These are phyloP conservation scores for Entomyzon cyanotis DNA, from an alignment of 2,113 vertebrate genomes.

Conservation along the genomic window DNA sequence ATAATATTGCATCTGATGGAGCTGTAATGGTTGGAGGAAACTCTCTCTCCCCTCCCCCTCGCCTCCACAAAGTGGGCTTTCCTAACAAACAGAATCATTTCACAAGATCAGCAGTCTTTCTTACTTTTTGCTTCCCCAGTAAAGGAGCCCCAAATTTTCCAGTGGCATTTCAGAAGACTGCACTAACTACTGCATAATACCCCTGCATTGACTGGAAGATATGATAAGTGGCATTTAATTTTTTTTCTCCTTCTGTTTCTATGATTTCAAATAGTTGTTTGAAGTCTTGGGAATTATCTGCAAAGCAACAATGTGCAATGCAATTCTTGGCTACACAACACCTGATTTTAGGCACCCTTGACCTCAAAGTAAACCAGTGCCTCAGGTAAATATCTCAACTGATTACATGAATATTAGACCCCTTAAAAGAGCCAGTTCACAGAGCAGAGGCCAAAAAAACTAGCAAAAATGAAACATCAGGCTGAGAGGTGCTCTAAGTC, in stretches of 20 bases:
- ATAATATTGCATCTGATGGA: neutral
- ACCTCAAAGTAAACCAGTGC: neutral
- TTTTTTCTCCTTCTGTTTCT: neutral
- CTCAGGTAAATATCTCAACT: neutral
- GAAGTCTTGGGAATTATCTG: neutral
- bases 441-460: neutral
- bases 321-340: neutral
- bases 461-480: neutral
- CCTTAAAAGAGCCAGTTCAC: neutral
- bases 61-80: neutral
- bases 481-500: neutral
- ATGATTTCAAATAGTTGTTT: neutral
- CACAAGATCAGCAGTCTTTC: neutral
- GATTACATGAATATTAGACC: neutral
- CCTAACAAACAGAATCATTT: neutral
- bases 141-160: neutral
- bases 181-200: too few species aligned
- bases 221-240: accelerated
- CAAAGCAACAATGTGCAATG: neutral
- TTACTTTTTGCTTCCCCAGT: neutral
- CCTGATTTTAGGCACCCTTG: neutral
- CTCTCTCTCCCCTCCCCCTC: neutral
- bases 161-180: neutral
- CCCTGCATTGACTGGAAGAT: neutral
- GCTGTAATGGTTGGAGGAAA: neutral